A percentile compares a stretch with the other conserved stretches of the same genome.
phyloP scores from a whole-genome alignment of 64 coral and sea anemone genomes.

The Dendronephthya gigantea region DNA sequence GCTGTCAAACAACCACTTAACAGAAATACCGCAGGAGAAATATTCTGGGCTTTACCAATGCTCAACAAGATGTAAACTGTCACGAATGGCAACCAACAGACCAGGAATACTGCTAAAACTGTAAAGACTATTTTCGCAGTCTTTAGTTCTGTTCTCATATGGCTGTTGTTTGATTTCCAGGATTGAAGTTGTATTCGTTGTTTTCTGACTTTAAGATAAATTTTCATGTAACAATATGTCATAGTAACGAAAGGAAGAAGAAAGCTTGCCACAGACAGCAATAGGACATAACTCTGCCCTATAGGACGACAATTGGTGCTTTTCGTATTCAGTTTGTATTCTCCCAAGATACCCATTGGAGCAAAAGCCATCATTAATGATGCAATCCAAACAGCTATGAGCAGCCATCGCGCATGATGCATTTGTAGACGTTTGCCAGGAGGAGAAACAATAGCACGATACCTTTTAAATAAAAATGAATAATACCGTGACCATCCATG shows the following conservation, averaged over 20 bases:
- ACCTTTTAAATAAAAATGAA: conserved; percentile 31
- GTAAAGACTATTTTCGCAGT: conserved; percentile 84
- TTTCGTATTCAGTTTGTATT: conserved; percentile 42
- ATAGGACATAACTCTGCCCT: conserved; percentile 53
- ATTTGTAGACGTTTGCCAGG: conserved; percentile 51
- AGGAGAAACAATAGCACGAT: conserved; percentile 71
- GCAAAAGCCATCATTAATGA: conserved; percentile 45
- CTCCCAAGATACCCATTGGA: conserved; percentile 62
- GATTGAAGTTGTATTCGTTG: background rate
- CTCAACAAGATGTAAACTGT: conserved; percentile 61
- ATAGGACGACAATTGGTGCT: conserved; percentile 61
- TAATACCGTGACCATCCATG: background rate
- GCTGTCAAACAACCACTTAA: conserved; percentile 54
- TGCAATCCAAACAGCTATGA: conserved; percentile 48
- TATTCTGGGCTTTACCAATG: conserved; percentile 17
- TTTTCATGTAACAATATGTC: conserved; percentile 74
- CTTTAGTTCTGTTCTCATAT: conserved; percentile 63
- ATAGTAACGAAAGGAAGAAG: conserved; percentile 60
- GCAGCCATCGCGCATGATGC: conserved; percentile 55
- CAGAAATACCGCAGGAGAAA: conserved; percentile 38
- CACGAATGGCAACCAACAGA: conserved; percentile 81
- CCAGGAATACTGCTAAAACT: conserved; percentile 69
- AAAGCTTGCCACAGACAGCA: conserved; percentile 57
- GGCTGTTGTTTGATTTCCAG: background rate
- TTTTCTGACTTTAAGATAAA: conserved; percentile 56